A percentile compares a stretch with the other conserved stretches of the same genome.
phyloP scores from a whole-genome alignment of 2,888 invertebrate species.

The Andrena flavipes region DNA sequence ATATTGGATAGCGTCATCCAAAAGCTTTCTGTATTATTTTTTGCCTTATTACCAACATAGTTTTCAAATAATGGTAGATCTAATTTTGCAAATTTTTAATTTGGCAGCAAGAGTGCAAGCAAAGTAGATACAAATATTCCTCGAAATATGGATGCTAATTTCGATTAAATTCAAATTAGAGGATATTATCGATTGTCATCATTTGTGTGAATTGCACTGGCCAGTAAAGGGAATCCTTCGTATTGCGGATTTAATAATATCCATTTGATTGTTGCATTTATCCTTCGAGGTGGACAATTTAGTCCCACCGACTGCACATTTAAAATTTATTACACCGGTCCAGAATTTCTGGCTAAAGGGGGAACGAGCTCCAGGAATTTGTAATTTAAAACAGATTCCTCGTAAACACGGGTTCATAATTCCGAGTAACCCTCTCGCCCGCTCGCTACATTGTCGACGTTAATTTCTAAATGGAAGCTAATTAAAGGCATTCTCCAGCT shows the following conservation, averaged over 20 bases:
- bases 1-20: no score
- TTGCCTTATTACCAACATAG: no score
- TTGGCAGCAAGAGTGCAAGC: no score
- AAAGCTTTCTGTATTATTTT: no score
- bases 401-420: constrained; percentile 37
- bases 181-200: not conserved
- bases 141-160: not conserved
- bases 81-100: not conserved
- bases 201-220: not conserved
- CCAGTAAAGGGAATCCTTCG: constrained; percentile 6
- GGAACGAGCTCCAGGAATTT: constrained; percentile 30
- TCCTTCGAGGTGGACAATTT: constrained; percentile 18
- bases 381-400: constrained; percentile 50
- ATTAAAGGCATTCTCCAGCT: not conserved
- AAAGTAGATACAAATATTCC: not conserved
- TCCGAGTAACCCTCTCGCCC: constrained; percentile 30
- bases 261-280: constrained; percentile 31
- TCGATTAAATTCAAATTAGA: not conserved
- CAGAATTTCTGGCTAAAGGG: constrained; percentile 29
- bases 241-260: constrained; percentile 36
- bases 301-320: constrained; percentile 25
- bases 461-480: constrained; percentile 27
- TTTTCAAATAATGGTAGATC: not conserved
- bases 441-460: constrained; percentile 22
- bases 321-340: constrained; percentile 44